Percentiles rank a stretch among this genome's conserved stretches.
phyloP scores from a whole-genome alignment of 2,113 vertebrate species.

The Rhinoderma darwinii region DNA sequence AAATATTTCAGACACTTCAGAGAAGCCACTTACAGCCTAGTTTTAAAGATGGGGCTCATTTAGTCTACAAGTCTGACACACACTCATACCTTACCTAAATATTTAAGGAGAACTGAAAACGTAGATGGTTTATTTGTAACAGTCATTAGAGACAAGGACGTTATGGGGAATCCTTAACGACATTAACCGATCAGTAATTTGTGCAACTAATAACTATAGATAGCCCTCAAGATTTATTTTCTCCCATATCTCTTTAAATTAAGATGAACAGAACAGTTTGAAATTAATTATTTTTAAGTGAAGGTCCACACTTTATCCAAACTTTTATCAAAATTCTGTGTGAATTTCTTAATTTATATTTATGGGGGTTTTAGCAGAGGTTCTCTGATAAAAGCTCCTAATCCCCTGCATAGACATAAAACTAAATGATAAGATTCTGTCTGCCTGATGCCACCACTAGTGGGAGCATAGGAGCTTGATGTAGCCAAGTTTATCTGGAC shows the following conservation, averaged over 20 bases:
- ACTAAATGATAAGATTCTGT: too few relatives aligned
- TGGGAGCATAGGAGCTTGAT: too few relatives aligned
- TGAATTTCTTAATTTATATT: not conserved
- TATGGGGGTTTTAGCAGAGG: too few relatives aligned
- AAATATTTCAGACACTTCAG: slow-evolving; percentile 61
- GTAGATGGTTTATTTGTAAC: slow-evolving; percentile 41
- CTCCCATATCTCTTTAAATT: not conserved
- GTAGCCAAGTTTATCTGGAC: too few relatives aligned
- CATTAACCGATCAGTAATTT: not conserved
- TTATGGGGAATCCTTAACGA: slow-evolving; percentile 20
- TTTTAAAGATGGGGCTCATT: slow-evolving; percentile 57
- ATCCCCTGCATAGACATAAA: too few relatives aligned
- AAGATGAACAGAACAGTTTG: not conserved
- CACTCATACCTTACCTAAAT: slow-evolving; percentile 58
- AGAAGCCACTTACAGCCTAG: slow-evolving; percentile 47
- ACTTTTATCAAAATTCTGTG: not conserved
- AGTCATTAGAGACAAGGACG: slow-evolving; percentile 15
- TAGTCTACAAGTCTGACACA: slow-evolving; percentile 59
- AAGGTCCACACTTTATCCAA: not conserved
- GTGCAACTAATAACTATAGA: not conserved
- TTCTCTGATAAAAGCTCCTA: too few relatives aligned
- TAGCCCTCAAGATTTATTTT: not conserved
- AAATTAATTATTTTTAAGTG: not conserved
- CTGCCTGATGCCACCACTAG: too few relatives aligned
- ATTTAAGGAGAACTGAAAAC: slow-evolving; percentile 45